A percentile compares a stretch with the other conserved stretches of the same genome.
These are phyloP conservation scores for Poicephalus gulielmi DNA, from an alignment of 2,113 vertebrate species.

Conservation along the genomic window DNA sequence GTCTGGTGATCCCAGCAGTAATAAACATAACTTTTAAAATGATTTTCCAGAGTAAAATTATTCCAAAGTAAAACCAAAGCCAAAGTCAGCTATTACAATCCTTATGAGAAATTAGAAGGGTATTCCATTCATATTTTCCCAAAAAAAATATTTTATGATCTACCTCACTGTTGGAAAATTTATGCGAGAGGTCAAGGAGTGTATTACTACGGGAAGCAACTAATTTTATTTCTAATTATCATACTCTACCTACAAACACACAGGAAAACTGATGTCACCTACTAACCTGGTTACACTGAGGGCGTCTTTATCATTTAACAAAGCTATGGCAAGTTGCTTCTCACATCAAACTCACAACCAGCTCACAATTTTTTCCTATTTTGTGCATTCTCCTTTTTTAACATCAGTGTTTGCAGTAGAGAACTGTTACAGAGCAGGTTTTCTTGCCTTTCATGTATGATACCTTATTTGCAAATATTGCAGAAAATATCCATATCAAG, in stretches of 20 bases:
- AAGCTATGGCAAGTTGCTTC: background rate
- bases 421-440: background rate
- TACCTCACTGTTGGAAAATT: background rate
- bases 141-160: background rate
- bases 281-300: background rate
- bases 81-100: background rate
- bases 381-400: background rate
- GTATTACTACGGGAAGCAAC: background rate
- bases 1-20: background rate
- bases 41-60: background rate
- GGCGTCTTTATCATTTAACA: background rate
- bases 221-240: background rate
- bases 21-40: background rate
- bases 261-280: background rate
- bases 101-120: background rate
- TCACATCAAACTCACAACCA: background rate
- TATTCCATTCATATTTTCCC: background rate
- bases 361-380: background rate
- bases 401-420: background rate
- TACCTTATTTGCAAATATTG: background rate
- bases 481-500: background rate
- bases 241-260: background rate
- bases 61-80: background rate
- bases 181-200: background rate
- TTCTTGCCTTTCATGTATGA: background rate